A percentile compares a stretch with the other conserved stretches of the same genome.
Conservation (phyloP, 2,888 invertebrate genomes). For the Sesamia inferens region DNA sequence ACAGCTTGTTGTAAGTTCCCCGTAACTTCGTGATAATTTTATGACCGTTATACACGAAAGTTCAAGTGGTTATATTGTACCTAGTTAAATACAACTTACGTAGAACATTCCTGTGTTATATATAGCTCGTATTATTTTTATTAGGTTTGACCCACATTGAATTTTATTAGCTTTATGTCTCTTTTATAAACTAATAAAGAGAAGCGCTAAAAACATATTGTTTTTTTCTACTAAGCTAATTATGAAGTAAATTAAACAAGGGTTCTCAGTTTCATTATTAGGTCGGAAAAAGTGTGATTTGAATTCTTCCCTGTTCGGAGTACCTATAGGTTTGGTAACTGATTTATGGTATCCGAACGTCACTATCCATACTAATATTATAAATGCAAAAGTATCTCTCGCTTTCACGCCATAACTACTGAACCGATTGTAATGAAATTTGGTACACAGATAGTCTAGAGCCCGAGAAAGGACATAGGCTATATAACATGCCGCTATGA, state of each 20-base stretch:
- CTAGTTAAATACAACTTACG: conserved; percentile 67
- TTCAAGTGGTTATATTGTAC: conserved; percentile 74
- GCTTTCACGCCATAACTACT: too few relatives aligned
- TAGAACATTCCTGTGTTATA: conserved; percentile 67
- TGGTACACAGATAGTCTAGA: too few relatives aligned
- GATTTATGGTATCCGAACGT: too few relatives aligned
- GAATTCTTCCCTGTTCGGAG: not conserved
- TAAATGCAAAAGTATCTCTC: too few relatives aligned
- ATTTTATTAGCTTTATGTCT: conserved; percentile 66
- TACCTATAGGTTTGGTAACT: too few relatives aligned
- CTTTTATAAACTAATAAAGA: conserved; percentile 58
- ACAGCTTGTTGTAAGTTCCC: conserved; percentile 82
- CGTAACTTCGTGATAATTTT: conserved; percentile 85
- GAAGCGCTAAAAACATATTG: conserved; percentile 39
- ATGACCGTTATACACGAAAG: conserved; percentile 85
- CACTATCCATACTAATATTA: too few relatives aligned
- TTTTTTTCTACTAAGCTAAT: conserved; percentile 6
- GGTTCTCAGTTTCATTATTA: not conserved
- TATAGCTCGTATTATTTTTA: conserved; percentile 63
- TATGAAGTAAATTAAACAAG: too few relatives aligned
- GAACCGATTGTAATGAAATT: too few relatives aligned
- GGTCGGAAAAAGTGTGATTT: not conserved
- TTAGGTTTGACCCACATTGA: conserved; percentile 72
- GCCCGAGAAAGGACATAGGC: too few relatives aligned
- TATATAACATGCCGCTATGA: too few relatives aligned